phyloP scores from a whole-genome alignment of 2,113 vertebrate genomes.

The Paracyprichromis sp. region DNA sequence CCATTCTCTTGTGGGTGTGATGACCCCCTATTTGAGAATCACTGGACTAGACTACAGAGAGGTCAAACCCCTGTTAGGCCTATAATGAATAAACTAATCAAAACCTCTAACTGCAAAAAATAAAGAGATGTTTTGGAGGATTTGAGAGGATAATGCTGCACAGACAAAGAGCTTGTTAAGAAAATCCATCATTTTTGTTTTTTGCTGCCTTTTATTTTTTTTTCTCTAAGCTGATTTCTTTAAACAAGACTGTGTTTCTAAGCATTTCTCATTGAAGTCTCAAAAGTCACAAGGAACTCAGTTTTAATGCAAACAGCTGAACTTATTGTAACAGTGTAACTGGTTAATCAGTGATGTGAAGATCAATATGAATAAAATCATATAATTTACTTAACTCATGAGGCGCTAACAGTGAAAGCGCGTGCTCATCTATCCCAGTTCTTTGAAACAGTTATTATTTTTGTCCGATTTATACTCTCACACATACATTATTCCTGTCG shows the following conservation, averaged over 20 bases:
- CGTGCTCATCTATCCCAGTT: not conserved
- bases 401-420: not conserved
- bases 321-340: not conserved
- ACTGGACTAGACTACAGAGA: not conserved
- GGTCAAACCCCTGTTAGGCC: not conserved
- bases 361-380: not conserved
- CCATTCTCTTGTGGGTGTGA: not conserved
- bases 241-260: not conserved
- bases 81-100: not conserved
- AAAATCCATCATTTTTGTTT: not conserved
- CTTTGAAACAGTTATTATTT: not conserved
- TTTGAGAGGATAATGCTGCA: not conserved
- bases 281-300: not conserved
- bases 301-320: not conserved
- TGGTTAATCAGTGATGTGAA: not conserved
- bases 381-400: not conserved
- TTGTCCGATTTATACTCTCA: not conserved
- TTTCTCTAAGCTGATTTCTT: not conserved
- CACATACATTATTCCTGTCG: not conserved
- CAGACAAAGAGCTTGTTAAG: not conserved
- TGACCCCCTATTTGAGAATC: not conserved
- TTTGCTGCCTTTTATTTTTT: not conserved
- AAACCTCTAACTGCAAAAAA: not conserved
- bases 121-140: not conserved
- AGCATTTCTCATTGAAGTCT: not conserved